phyloP scores from a whole-genome alignment of 2,113 vertebrate genomes.

The Hydropotes inermis region DNA sequence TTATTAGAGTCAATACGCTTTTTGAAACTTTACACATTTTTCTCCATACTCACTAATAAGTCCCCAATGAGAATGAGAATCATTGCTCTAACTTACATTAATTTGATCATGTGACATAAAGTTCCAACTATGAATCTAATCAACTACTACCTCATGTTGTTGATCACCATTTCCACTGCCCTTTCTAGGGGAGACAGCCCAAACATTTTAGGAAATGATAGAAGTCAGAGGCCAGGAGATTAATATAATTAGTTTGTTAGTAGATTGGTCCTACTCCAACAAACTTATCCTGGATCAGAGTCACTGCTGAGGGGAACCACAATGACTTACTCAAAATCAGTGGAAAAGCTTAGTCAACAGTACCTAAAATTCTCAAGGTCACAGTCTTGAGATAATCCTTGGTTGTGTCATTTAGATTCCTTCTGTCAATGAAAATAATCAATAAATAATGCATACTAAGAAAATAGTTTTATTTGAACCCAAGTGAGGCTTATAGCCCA shows the following conservation, averaged over 20 bases:
- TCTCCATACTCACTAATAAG: neutral
- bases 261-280: neutral
- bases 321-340: neutral
- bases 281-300: neutral
- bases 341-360: neutral
- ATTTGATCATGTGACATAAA: neutral
- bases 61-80: neutral
- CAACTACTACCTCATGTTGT: neutral
- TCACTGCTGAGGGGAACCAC: neutral
- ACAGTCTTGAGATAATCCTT: neutral
- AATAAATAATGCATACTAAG: neutral
- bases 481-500: neutral
- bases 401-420: neutral
- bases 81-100: neutral
- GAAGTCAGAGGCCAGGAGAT: neutral
- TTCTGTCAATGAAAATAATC: neutral
- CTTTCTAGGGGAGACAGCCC: neutral
- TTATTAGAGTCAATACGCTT: neutral
- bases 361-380: neutral
- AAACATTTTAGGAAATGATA: neutral
- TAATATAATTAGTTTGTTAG: neutral
- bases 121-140: neutral
- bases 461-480: neutral
- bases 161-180: neutral
- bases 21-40: neutral